Conservation (phyloP, 2,888 invertebrate genomes). For the Artemia sinica region DNA sequence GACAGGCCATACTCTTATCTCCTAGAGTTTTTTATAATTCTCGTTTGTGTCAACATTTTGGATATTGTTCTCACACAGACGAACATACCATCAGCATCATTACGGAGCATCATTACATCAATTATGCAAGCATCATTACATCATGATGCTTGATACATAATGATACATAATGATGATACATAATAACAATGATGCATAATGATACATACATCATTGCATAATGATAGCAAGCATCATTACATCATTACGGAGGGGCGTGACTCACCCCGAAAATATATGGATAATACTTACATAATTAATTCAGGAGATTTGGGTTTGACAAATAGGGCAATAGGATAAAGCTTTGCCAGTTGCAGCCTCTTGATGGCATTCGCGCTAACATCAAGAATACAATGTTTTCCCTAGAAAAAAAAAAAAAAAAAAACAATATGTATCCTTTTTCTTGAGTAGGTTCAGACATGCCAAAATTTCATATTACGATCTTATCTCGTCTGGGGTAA, state of each 20-base stretch:
- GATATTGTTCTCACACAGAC: background rate
- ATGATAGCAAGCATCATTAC: slow-evolving; percentile 64
- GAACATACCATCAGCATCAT: too few species aligned
- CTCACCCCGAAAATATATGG: slow-evolving; percentile 45
- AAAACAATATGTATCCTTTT: too few species aligned
- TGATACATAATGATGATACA: too few species aligned
- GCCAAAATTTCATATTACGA: too few species aligned
- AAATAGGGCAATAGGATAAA: slow-evolving; percentile 93
- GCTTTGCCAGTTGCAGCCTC: slow-evolving; percentile 89
- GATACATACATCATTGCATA: background rate
- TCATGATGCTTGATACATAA: too few species aligned
- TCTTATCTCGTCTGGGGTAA: too few species aligned
- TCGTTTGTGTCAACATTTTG: background rate
- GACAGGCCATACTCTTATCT: too few species aligned
- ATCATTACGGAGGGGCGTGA: slow-evolving; percentile 14
- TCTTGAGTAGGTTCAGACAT: too few species aligned
- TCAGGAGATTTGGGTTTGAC: slow-evolving; percentile 94
- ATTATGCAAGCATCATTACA: too few species aligned
- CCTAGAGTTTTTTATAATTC: background rate
- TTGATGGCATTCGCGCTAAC: slow-evolving; percentile 99
- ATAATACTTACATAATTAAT: slow-evolving; percentile 83
- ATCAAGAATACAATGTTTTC: slow-evolving; percentile 98
- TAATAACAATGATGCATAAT: background rate
- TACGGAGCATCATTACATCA: too few species aligned
- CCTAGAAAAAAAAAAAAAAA: slow-evolving; percentile 45